Evolutionary conservation across 2,888 invertebrate genomes (phyloP).

Genomic region (Odontothrips loti): DNA sequence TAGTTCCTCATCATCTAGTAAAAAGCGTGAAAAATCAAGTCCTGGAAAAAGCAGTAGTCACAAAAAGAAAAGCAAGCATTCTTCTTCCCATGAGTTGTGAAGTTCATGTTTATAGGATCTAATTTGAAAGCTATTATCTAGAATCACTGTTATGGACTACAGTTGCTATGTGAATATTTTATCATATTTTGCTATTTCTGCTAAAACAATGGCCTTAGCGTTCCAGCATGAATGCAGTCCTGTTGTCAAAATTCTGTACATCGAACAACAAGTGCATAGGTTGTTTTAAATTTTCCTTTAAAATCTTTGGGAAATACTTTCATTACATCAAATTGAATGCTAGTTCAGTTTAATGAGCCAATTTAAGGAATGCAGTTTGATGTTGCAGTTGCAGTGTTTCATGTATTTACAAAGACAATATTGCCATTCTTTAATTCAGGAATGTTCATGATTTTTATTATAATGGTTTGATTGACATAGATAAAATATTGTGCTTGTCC

Average conservation of each 20-base stretch:
- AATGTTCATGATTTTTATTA: neutral
- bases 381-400: neutral
- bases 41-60: neutral
- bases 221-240: neutral
- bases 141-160: neutral
- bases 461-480: neutral
- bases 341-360: neutral
- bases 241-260: neutral
- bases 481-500: neutral
- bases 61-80: slow-evolving; percentile 8
- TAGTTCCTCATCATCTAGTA: neutral
- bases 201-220: neutral
- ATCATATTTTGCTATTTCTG: neutral
- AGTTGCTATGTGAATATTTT: neutral
- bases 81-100: slow-evolving; percentile 11
- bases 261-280: neutral
- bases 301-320: neutral
- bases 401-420: neutral
- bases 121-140: neutral
- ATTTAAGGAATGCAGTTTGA: neutral
- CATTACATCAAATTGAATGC: neutral
- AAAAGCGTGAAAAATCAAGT: slow-evolving; percentile 16
- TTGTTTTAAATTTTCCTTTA: neutral
- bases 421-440: neutral
- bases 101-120: neutral